Percentiles rank a stretch among this genome's conserved stretches.
Conservation (phyloP, 2,797 vertebrate species). For the Falco rusticolus region DNA sequence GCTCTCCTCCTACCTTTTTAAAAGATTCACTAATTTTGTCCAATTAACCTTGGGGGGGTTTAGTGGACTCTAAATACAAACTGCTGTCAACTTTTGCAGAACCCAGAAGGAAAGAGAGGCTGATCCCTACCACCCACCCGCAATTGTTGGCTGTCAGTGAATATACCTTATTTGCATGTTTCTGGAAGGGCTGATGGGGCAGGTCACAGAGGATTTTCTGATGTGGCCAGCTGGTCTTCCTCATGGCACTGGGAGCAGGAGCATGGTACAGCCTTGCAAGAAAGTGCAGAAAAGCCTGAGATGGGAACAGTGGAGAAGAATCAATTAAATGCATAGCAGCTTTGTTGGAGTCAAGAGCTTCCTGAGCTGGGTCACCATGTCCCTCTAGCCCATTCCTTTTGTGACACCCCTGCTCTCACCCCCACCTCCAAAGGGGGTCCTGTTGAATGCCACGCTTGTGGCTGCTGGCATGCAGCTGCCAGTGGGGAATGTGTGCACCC, state of each 20-base stretch:
- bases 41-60: not conserved
- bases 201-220: not conserved
- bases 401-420: rapidly evolving
- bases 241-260: not conserved
- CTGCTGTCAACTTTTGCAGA: not conserved
- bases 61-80: not conserved
- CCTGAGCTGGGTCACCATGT: rapidly evolving
- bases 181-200: not conserved
- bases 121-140: rapidly evolving
- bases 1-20: not conserved
- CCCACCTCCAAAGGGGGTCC: rapidly evolving
- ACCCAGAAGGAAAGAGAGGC: not conserved
- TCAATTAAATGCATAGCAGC: not conserved
- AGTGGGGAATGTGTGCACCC: not conserved
- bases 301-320: not conserved
- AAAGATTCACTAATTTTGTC: not conserved
- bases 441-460: rapidly evolving
- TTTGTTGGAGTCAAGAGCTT: not conserved
- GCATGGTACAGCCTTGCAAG: not conserved
- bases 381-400: rapidly evolving
- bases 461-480: rapidly evolving
- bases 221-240: not conserved
- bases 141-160: not conserved
- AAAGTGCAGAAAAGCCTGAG: not conserved
- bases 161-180: rapidly evolving